Conservation (phyloP, 2,888 invertebrate species). For the Drosophila subsilvestris region DNA sequence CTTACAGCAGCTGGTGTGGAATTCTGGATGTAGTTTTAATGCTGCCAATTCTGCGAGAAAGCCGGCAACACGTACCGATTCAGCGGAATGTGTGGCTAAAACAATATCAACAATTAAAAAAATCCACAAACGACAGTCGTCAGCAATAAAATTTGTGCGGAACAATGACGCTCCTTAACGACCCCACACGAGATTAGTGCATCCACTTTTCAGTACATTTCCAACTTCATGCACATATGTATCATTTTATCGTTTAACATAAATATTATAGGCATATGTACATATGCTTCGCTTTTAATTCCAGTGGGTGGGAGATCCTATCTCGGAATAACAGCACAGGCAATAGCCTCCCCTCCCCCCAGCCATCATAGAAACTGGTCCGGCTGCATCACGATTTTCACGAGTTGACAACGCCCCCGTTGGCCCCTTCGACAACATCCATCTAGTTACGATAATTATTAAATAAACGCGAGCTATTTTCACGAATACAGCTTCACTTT, state of each 20-base stretch:
- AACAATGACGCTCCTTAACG: constrained; percentile 4
- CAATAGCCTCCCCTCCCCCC: background rate
- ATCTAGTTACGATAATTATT: constrained; percentile 5
- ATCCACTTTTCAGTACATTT: constrained; percentile 19
- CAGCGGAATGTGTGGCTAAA: constrained; percentile 70
- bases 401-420: background rate
- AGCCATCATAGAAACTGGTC: background rate
- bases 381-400: constrained; percentile 1
- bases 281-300: constrained; percentile 26
- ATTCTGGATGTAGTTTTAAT: constrained; percentile 5
- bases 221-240: background rate
- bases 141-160: constrained; percentile 13
- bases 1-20: constrained; percentile 21
- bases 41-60: constrained; percentile 21
- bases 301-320: background rate
- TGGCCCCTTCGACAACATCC: constrained; percentile 7
- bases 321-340: background rate
- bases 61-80: constrained; percentile 28
- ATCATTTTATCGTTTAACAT: background rate
- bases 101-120: constrained; percentile 52
- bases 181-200: constrained; percentile 8
- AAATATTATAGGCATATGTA: constrained; percentile 10
- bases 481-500: constrained; percentile 13
- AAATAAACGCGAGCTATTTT: constrained; percentile 29
- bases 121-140: constrained; percentile 28